These are phyloP conservation scores for Aviceda subcristata DNA, from an alignment of 2,113 vertebrate genomes.

Conservation along the genomic window DNA sequence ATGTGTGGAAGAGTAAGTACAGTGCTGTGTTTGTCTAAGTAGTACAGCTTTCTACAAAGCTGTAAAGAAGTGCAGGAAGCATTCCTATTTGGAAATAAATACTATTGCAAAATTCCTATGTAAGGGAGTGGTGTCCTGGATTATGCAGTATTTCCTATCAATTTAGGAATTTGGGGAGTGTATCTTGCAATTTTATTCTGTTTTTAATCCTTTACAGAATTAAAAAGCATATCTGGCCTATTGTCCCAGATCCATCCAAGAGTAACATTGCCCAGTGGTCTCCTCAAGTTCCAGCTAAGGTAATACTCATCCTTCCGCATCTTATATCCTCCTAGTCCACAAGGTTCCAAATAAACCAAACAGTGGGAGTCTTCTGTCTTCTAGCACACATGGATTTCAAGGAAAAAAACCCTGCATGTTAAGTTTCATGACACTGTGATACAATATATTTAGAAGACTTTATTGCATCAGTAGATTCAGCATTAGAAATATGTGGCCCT, in stretches of 20 bases:
- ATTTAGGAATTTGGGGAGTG: not conserved
- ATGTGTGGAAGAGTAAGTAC: not conserved
- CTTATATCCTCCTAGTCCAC: not conserved
- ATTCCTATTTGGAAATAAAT: not conserved
- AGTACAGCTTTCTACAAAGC: not conserved
- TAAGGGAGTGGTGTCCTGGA: not conserved
- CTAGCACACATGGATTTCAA: not conserved
- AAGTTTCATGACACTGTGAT: not conserved
- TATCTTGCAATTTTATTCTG: not conserved
- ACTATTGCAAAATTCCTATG: not conserved
- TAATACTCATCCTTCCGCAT: slow-evolving; percentile 62
- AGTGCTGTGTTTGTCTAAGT: not conserved
- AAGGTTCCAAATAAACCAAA: not conserved
- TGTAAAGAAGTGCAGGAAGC: not conserved
- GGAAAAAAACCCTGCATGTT: not conserved
- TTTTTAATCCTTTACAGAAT: slow-evolving; percentile 75
- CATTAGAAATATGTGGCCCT: not conserved
- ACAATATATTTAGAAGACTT: not conserved
- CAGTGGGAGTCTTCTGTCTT: not conserved
- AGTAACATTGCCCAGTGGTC: slow-evolving; percentile 95
- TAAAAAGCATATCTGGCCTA: slow-evolving; percentile 91
- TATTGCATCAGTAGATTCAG: not conserved
- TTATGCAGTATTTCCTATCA: not conserved
- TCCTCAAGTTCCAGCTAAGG: slow-evolving; percentile 85
- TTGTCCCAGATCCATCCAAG: slow-evolving; percentile 91